Conservation (phyloP, 35 echinoderm and acorn worm genomes). For the Apostichopus parvimensis region DNA sequence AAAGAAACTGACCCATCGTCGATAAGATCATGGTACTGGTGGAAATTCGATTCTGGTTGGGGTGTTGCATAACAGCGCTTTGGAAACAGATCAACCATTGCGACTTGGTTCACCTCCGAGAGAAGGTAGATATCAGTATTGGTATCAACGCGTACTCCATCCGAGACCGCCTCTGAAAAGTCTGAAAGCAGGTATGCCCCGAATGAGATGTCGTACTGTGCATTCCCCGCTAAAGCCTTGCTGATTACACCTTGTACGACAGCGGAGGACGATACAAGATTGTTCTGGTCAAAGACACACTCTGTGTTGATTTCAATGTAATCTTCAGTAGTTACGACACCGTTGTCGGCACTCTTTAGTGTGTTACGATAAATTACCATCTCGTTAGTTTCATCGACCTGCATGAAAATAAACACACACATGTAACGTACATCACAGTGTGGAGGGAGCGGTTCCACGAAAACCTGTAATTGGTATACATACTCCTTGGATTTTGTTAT, state of each 20-base stretch:
- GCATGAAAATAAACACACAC: not conserved
- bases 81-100: not conserved
- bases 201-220: constrained; percentile 10
- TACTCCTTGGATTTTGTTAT: too few relatives aligned
- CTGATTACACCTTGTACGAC: not conserved
- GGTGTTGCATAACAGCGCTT: constrained; percentile 16
- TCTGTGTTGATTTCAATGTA: constrained; percentile 14
- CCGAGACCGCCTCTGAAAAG: not conserved
- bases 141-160: not conserved
- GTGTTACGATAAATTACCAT: constrained; percentile 2
- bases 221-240: not conserved
- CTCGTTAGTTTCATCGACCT: not conserved
- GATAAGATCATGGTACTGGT: not conserved
- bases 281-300: constrained; percentile 36
- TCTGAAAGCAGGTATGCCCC: not conserved
- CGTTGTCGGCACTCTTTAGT: not conserved
- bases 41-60: not conserved
- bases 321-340: not conserved
- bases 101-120: not conserved
- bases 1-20: not conserved
- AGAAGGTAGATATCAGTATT: constrained; percentile 12
- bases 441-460: not conserved
- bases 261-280: constrained; percentile 10
- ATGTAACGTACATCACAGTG: not conserved
- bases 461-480: too few relatives aligned